Percentiles rank a stretch among this genome's conserved stretches.
Conservation (phyloP, 2,888 invertebrate species). For the Brachyptera risi region DNA sequence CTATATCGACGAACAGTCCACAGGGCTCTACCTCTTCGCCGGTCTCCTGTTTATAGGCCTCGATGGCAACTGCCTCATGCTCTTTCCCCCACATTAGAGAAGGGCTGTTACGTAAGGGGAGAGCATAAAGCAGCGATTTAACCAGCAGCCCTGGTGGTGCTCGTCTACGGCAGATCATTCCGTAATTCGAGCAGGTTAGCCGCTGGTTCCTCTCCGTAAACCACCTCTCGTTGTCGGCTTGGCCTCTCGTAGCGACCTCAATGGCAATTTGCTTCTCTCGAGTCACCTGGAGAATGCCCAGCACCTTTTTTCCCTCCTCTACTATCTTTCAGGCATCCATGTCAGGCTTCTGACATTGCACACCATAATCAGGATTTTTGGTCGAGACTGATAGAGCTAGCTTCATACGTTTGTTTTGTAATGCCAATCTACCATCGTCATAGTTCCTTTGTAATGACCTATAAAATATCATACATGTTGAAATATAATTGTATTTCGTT, state of each 20-base stretch:
- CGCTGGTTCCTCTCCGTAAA: neutral
- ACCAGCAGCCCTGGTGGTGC: constrained; percentile 1
- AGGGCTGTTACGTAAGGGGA: neutral
- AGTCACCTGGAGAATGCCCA: neutral
- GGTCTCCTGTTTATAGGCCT: too few species aligned
- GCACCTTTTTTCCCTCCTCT: neutral
- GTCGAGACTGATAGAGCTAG: neutral
- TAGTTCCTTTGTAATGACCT: too few species aligned
- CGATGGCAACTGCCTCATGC: neutral
- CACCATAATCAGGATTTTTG: neutral
- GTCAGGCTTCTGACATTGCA: neutral
- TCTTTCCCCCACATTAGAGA: neutral
- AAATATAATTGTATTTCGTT: neutral
- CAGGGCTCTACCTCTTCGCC: too few species aligned
- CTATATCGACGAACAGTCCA: neutral
- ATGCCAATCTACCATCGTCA: too few species aligned
- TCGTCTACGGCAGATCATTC: neutral
- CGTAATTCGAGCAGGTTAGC: neutral
- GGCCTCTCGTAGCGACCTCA: neutral
- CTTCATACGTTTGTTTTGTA: neutral
- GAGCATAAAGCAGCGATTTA: neutral
- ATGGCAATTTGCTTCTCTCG: neutral
- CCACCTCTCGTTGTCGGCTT: neutral
- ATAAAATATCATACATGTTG: too few species aligned
- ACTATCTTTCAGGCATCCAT: neutral